Conservation (phyloP, 2,888 invertebrate genomes). For the Villa cingulata region DNA sequence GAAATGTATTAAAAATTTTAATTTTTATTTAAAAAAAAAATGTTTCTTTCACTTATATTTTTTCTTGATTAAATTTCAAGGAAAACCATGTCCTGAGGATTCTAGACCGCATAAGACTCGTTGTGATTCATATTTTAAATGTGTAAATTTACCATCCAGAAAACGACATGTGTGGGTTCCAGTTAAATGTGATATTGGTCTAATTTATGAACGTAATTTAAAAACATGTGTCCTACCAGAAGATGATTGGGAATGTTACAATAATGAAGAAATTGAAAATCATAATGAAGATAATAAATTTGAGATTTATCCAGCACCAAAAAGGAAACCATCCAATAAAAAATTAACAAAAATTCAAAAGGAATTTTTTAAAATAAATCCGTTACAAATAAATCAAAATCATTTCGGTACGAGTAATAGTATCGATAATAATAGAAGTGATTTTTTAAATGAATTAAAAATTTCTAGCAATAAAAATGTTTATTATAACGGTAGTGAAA, state of each 20-base stretch:
- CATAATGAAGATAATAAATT: not conserved
- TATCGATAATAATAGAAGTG: not conserved
- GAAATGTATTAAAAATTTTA: not conserved
- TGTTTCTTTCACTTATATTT: no score
- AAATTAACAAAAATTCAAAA: not conserved
- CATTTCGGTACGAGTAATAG: not conserved
- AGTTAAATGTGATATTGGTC: constrained; percentile 28
- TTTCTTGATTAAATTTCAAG: constrained; percentile 19
- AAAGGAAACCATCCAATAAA: not conserved
- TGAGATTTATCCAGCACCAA: not conserved
- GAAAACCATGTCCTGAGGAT: constrained; percentile 32
- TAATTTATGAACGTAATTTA: constrained; percentile 31
- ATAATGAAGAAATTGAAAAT: not conserved
- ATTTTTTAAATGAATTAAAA: not conserved
- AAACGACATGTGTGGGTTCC: constrained; percentile 34
- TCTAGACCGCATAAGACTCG: constrained; percentile 30
- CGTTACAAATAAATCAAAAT: not conserved
- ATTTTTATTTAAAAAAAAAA: no score
- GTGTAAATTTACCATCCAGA: constrained; percentile 24
- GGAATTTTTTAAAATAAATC: not conserved
- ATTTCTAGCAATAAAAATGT: not conserved
- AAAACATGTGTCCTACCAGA: constrained; percentile 32
- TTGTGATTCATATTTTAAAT: constrained; percentile 33
- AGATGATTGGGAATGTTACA: constrained; percentile 37
- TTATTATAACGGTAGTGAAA: not conserved